Conservation (phyloP, 2,797 vertebrate species). For the Phylloscopus collybita region DNA sequence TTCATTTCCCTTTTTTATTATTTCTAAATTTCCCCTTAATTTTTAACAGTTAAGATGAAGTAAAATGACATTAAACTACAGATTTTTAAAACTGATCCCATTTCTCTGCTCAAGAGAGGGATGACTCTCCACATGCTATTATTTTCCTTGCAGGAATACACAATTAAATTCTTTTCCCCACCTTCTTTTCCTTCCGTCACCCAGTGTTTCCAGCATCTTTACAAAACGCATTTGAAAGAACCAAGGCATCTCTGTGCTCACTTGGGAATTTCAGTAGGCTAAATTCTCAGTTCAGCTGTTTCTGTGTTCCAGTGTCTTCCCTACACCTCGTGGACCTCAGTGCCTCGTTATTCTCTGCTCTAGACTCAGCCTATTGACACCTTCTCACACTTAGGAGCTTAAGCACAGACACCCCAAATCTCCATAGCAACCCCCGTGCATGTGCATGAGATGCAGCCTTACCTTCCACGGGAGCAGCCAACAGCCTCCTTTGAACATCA, state of each 20-base stretch:
- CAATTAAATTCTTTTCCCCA: not conserved
- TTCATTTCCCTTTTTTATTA: not conserved
- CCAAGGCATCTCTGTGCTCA: not conserved
- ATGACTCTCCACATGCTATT: not conserved
- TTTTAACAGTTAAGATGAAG: not conserved
- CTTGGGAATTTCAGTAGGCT: not conserved
- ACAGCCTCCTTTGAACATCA: not conserved
- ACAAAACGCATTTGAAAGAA: slow-evolving; percentile 3
- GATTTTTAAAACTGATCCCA: not conserved
- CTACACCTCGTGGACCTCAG: not conserved
- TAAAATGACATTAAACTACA: not conserved
- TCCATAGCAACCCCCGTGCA: slow-evolving; percentile 72
- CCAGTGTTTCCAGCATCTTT: not conserved
- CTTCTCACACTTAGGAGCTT: slow-evolving; percentile 64
- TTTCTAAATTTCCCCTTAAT: not conserved
- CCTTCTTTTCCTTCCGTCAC: not conserved
- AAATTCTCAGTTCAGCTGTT: slow-evolving; percentile 13
- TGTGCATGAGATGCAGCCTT: slow-evolving; percentile 40
- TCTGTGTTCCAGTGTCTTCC: not conserved
- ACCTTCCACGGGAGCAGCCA: slow-evolving; percentile 23
- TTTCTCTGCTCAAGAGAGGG: not conserved
- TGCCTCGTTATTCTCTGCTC: slow-evolving; percentile 22
- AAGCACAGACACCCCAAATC: slow-evolving; percentile 53
- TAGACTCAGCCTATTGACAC: slow-evolving; percentile 34
- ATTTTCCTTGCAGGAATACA: not conserved